phyloP scores from a whole-genome alignment of 2,888 invertebrate genomes.

The Dermolepida albohirtum region DNA sequence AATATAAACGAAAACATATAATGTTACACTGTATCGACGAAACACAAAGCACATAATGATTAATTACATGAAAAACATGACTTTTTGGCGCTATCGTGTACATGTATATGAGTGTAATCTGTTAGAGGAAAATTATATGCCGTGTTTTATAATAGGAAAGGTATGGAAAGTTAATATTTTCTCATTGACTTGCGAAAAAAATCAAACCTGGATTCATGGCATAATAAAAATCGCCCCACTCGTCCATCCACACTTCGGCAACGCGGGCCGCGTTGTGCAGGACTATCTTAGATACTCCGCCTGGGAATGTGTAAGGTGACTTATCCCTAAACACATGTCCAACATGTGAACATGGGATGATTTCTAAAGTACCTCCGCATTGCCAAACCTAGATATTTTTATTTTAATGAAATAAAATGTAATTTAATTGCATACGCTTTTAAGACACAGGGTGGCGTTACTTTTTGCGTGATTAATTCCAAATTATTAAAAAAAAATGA shows the following conservation, averaged over 20 bases:
- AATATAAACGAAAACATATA: too few species aligned
- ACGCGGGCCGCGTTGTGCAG: constrained; percentile 98
- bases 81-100: neutral
- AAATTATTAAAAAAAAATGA: constrained; percentile 12
- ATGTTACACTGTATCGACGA: too few species aligned
- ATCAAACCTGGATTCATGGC: constrained; percentile 76
- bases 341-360: constrained; percentile 95
- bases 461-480: too few species aligned
- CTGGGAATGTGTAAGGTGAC: constrained; percentile 99
- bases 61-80: neutral
- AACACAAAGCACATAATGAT: neutral
- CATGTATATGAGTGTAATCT: neutral
- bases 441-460: too few species aligned
- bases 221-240: constrained; percentile 99
- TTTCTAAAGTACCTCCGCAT: constrained; percentile 95
- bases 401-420: constrained; percentile 5
- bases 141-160: constrained; percentile 11
- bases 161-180: constrained; percentile 14
- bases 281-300: constrained; percentile 96
- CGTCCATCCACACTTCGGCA: constrained; percentile 99
- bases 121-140: constrained; percentile 18
- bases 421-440: neutral
- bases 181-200: constrained; percentile 16
- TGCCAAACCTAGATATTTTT: constrained; percentile 84
- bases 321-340: constrained; percentile 98